Conservation (phyloP, 1,140 invertebrate species). For the Drosophila pruinosa region DNA sequence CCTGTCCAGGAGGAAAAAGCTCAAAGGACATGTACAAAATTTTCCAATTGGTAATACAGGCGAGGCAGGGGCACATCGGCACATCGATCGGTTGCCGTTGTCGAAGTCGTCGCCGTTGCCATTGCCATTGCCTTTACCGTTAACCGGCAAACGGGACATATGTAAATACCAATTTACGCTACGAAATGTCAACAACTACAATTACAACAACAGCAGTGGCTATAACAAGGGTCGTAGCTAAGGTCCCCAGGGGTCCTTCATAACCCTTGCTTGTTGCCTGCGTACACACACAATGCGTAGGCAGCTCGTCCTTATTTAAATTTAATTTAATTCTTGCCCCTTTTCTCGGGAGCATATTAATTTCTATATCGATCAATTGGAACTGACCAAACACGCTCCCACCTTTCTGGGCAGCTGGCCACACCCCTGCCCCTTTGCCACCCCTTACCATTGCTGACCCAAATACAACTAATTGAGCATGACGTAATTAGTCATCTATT, state of each 20-base stretch:
- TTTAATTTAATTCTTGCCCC: slow-evolving; percentile 49
- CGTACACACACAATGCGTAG: slow-evolving; percentile 17
- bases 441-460: slow-evolving; percentile 41
- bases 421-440: slow-evolving; percentile 39
- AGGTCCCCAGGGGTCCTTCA: slow-evolving; percentile 31
- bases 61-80: slow-evolving; percentile 31
- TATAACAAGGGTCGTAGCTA: slow-evolving; percentile 11
- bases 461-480: slow-evolving; percentile 72
- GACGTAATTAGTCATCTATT: slow-evolving; percentile 75
- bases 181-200: slow-evolving; percentile 71
- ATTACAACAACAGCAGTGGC: slow-evolving; percentile 54
- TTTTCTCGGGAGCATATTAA: slow-evolving; percentile 45
- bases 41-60: slow-evolving; percentile 67
- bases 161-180: slow-evolving; percentile 80
- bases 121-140: slow-evolving; percentile 28
- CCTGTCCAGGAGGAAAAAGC: slow-evolving; percentile 60
- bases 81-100: slow-evolving; percentile 38
- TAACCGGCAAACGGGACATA: slow-evolving; percentile 54
- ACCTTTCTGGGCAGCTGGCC: slow-evolving; percentile 17
- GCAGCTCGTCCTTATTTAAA: slow-evolving; percentile 32
- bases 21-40: slow-evolving; percentile 68
- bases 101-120: not conserved
- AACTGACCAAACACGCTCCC: slow-evolving; percentile 38
- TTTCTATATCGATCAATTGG: slow-evolving; percentile 63
- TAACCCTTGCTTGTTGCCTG: slow-evolving; percentile 34